Evolutionary conservation across 1,140 invertebrate genomes (phyloP), one percentile per base, ranked within the genome.

Genomic region (Ceratina calcarata): DNA sequence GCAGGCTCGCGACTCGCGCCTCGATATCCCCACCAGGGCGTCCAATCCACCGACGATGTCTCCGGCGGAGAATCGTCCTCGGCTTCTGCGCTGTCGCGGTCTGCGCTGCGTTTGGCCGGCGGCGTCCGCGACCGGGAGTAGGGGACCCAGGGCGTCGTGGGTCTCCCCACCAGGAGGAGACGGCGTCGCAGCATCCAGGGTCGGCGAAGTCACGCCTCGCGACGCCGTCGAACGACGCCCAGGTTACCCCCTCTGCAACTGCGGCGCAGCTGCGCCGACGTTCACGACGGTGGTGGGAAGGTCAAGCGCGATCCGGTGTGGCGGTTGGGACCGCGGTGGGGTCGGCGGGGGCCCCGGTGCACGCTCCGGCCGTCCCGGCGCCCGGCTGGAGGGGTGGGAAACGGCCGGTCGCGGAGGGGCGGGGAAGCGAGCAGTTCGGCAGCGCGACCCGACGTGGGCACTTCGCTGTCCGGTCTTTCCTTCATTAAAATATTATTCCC

Each of bases 361-460:
- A 53, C 49, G 71, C 75, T 83, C 37, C 61, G 60, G 12, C 32
- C 32, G 27, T 15, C 45, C n/a, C 65, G 78, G 20, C 12, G 22
- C 2, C 18, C 18, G 37, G 37, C 37, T 64, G 69, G 81, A 84
- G 85, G 88, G 85, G 89, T 72, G 85, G 37, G 84, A 74, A 84
- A 82, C 82, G 72, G 79, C 62, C 77, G 65, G 83, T 71, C 72
- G 83, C 84, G 89, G 91, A 90, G 90, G 92, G 92, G 92, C 91
- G 91, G 92, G 90, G 91, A 91, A 86, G 87, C 87, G 87, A 90
- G 77, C 92, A 93, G 92, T 93, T 93, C 90, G 91, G 91, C 92
- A 92, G 91, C 91, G 91, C 91, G 90, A 93, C 91, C 91, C 92
- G 91, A 92, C 90, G 90, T 91, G 91, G 91, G 91, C 91, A 93